These are phyloP conservation scores for Gymnoscelis rufifasciata DNA, from an alignment of 2,888 invertebrate genomes.

Conservation along the genomic window DNA sequence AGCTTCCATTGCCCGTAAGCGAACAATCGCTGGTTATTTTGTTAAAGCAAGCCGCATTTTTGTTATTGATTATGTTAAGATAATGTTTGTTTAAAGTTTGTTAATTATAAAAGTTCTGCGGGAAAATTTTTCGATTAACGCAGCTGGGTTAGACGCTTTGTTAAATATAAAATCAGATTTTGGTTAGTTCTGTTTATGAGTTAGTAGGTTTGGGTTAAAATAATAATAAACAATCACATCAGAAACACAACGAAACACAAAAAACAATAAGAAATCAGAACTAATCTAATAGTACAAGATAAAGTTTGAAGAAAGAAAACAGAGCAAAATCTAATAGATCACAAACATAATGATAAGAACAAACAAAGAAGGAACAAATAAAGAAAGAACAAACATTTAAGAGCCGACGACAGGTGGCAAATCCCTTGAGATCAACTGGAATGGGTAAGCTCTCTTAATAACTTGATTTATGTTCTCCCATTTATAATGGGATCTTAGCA, in stretches of 20 bases:
- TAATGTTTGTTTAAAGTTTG: slow-evolving; percentile 2
- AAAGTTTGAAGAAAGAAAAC: slow-evolving; percentile 22
- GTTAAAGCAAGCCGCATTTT: neutral
- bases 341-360: slow-evolving; percentile 28
- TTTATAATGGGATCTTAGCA: slow-evolving; percentile 7
- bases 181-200: slow-evolving; percentile 7
- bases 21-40: slow-evolving; percentile 5
- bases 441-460: slow-evolving; percentile 28
- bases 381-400: slow-evolving; percentile 38
- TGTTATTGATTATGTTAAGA: neutral
- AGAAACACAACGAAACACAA: slow-evolving; percentile 15
- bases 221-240: slow-evolving; percentile 18
- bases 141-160: slow-evolving; percentile 7
- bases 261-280: slow-evolving; percentile 26
- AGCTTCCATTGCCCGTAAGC: slow-evolving; percentile 34
- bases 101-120: slow-evolving; percentile 1
- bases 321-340: slow-evolving; percentile 37
- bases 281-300: slow-evolving; percentile 21
- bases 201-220: neutral
- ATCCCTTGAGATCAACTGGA: slow-evolving; percentile 30
- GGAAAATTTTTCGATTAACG: neutral
- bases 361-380: too few species aligned
- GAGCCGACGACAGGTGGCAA: slow-evolving; percentile 42
- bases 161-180: neutral
- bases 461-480: slow-evolving; percentile 17